Evolutionary conservation across 2,113 vertebrate species (phyloP).

Genomic region (Dromaius novaehollandiae): DNA sequence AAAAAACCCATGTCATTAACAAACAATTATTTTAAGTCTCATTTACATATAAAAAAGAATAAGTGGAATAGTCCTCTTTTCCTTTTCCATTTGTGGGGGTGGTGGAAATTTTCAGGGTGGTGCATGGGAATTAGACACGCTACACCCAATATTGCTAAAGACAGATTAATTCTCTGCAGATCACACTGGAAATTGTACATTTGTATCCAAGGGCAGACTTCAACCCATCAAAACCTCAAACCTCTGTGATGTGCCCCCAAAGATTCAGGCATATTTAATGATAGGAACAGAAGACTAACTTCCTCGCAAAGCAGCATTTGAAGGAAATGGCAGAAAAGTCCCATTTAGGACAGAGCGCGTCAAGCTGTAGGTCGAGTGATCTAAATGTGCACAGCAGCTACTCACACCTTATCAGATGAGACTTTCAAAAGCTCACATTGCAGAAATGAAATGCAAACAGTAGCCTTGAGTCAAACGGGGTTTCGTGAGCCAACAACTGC

Average conservation of each 20-base stretch:
- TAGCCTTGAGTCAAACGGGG: constrained; percentile 5
- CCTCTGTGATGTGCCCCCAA: constrained; percentile 41
- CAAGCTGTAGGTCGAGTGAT: not conserved
- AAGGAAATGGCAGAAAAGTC: not conserved
- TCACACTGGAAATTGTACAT: constrained; percentile 39
- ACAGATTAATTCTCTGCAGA: constrained; percentile 64
- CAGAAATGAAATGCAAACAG: constrained; percentile 20
- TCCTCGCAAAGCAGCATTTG: not conserved
- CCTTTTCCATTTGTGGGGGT: constrained; percentile 61
- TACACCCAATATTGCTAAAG: constrained; percentile 70
- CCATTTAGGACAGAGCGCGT: constrained; percentile 28
- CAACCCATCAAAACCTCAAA: constrained; percentile 32
- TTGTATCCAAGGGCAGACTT: constrained; percentile 50
- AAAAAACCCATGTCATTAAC: constrained; percentile 72
- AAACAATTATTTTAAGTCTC: constrained; percentile 77
- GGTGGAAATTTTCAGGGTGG: constrained; percentile 71
- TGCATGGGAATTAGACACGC: constrained; percentile 64
- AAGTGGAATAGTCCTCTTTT: constrained; percentile 65
- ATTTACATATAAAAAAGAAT: constrained; percentile 78
- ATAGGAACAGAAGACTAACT: constrained; percentile 15
- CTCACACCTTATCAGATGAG: constrained; percentile 46
- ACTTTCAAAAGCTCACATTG: constrained; percentile 1
- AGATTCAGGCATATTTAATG: constrained; percentile 7
- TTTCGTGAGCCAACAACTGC: constrained; percentile 33
- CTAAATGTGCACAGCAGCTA: not conserved